Evolutionary conservation across 1,140 invertebrate species (phyloP).

Genomic region (Temnothorax longispinosus): DNA sequence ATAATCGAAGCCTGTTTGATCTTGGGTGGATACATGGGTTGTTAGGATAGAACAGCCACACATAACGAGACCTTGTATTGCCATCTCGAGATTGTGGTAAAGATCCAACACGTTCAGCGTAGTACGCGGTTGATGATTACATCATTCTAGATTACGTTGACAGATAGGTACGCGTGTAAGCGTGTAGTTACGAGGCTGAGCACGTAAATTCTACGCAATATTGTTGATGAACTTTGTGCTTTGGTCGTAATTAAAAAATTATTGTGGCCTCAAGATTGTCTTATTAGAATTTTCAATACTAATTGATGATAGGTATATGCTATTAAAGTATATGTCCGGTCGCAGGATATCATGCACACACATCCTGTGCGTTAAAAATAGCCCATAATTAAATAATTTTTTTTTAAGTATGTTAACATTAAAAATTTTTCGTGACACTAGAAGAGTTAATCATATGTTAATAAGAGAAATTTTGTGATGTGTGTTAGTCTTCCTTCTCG

Average conservation of each 20-base stretch:
- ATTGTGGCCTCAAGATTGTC: background rate
- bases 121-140: slow-evolving; percentile 9
- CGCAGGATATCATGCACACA: background rate
- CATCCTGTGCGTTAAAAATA: background rate
- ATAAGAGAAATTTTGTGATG: background rate
- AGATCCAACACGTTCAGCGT: background rate
- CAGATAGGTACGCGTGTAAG: slow-evolving; percentile 7
- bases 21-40: background rate
- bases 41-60: background rate
- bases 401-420: background rate
- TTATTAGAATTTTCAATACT: background rate
- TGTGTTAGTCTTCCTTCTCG: background rate
- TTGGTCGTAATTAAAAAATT: background rate
- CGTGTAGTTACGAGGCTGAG: background rate
- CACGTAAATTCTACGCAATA: background rate
- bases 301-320: background rate
- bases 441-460: background rate
- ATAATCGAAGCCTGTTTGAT: background rate
- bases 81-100: slow-evolving; percentile 5
- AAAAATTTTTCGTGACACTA: background rate
- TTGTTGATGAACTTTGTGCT: background rate
- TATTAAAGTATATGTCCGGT: background rate
- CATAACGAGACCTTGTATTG: slow-evolving; percentile 10
- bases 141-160: slow-evolving; percentile 17
- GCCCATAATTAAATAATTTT: too few relatives aligned